These are phyloP conservation scores for Yoshiicerus persimilis DNA, from an alignment of 1,140 invertebrate species.

Conservation along the genomic window DNA sequence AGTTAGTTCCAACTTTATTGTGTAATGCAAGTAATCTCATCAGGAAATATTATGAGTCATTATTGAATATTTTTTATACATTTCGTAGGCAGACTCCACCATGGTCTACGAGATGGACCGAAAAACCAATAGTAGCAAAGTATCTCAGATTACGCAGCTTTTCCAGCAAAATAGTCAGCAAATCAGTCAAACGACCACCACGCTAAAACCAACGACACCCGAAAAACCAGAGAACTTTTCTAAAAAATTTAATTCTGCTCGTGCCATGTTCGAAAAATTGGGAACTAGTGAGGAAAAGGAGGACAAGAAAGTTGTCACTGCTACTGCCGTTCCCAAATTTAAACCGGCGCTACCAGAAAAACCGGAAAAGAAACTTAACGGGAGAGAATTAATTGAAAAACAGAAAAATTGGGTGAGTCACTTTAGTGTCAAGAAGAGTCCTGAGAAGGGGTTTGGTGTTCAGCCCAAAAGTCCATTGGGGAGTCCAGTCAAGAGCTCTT, in stretches of 20 bases:
- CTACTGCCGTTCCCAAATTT: neutral
- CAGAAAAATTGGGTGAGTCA: conserved; percentile 88
- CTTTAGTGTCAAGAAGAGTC: conserved; percentile 68
- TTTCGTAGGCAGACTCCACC: neutral
- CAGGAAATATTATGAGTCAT: neutral
- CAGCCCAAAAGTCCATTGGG: conserved; percentile 29
- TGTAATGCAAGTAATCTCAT: neutral
- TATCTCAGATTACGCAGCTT: conserved; percentile 86
- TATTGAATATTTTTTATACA: neutral
- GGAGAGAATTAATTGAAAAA: conserved; percentile 82
- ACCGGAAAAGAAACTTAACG: conserved; percentile 65
- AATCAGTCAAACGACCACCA: conserved; percentile 47
- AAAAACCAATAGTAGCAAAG: conserved; percentile 65
- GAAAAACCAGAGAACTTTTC: conserved; percentile 60
- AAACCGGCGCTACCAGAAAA: conserved; percentile 40
- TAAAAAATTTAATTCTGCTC: conserved; percentile 85
- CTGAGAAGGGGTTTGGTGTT: conserved; percentile 41
- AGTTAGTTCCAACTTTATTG: neutral
- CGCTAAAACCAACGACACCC: conserved; percentile 41
- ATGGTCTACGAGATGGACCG: conserved; percentile 46
- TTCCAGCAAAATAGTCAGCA: conserved; percentile 63
- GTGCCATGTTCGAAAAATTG: conserved; percentile 88
- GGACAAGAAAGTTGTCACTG: neutral
- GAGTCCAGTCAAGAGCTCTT: neutral
- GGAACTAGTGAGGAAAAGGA: conserved; percentile 68